phyloP scores from a whole-genome alignment of 2,797 vertebrate species.

The Tamandua tetradactyla region DNA sequence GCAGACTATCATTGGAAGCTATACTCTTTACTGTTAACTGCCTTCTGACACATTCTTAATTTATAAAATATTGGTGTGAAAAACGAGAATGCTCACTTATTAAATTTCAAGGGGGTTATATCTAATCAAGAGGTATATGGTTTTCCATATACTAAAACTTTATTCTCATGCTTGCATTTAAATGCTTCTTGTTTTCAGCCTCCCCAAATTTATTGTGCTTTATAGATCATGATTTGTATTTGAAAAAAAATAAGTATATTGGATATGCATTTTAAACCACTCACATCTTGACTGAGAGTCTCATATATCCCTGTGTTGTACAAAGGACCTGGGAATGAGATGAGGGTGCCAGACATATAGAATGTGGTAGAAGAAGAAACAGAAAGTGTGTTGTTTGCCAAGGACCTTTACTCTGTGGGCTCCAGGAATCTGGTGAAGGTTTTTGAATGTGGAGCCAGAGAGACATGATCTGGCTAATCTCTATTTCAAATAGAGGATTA shows the following conservation, averaged over 20 bases:
- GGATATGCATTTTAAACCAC: neutral
- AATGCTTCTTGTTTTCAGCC: neutral
- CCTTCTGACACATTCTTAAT: neutral
- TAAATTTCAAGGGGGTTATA: neutral
- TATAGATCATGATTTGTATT: constrained; percentile 19
- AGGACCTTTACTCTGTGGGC: neutral
- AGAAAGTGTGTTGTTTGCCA: neutral
- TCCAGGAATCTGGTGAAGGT: neutral
- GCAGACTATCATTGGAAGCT: neutral
- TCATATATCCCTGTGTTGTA: neutral
- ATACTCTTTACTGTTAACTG: neutral
- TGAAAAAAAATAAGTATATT: constrained; percentile 15
- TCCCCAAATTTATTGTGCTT: neutral
- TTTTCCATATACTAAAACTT: neutral
- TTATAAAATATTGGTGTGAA: constrained; percentile 3
- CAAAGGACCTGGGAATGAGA: neutral
- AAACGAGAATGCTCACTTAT: constrained; percentile 15
- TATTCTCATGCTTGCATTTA: neutral
- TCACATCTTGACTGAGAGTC: neutral
- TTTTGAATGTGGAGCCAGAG: neutral
- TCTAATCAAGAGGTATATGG: neutral
- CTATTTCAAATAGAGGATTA: neutral
- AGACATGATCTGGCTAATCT: neutral
- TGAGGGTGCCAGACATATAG: neutral
- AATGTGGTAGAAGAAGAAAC: neutral